A percentile compares a stretch with the other conserved stretches of the same genome.
Evolutionary conservation across 2,113 vertebrate genomes (phyloP).

Genomic region (Sturnus vulgaris): DNA sequence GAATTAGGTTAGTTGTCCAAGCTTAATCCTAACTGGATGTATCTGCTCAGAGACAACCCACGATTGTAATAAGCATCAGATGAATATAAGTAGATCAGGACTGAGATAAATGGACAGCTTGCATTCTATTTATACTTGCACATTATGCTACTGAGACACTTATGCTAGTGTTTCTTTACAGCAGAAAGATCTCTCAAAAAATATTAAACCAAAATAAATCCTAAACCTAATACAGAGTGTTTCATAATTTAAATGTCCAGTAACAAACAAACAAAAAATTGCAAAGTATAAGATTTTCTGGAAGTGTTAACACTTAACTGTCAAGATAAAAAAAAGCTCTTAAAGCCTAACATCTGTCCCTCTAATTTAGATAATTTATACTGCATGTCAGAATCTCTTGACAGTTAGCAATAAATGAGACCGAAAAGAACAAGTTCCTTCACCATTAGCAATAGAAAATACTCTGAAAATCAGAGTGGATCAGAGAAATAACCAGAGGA

Average conservation of each 20-base stretch:
- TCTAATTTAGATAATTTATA: constrained; percentile 10
- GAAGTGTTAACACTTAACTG: not conserved
- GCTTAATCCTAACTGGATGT: constrained; percentile 35
- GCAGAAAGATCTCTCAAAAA: not conserved
- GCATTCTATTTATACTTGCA: constrained; percentile 53
- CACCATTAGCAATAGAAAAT: not conserved
- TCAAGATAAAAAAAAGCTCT: not conserved
- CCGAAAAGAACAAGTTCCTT: not conserved
- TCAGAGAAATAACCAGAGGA: not conserved
- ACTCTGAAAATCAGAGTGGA: not conserved
- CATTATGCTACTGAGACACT: constrained; percentile 1
- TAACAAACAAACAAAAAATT: not conserved
- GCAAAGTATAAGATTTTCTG: not conserved
- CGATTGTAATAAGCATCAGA: constrained; percentile 7
- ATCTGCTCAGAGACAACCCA: constrained; percentile 26
- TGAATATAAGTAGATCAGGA: constrained; percentile 38
- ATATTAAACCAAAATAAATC: not conserved
- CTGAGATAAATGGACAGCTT: constrained; percentile 46
- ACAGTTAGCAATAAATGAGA: not conserved
- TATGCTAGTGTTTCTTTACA: not conserved
- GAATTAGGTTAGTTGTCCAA: constrained; percentile 52
- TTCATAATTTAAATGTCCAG: not conserved
- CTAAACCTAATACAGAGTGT: not conserved
- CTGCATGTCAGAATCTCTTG: not conserved
- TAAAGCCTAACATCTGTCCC: not conserved